Conservation (phyloP, 2,888 invertebrate species). For the Hydropsyche betteni region DNA sequence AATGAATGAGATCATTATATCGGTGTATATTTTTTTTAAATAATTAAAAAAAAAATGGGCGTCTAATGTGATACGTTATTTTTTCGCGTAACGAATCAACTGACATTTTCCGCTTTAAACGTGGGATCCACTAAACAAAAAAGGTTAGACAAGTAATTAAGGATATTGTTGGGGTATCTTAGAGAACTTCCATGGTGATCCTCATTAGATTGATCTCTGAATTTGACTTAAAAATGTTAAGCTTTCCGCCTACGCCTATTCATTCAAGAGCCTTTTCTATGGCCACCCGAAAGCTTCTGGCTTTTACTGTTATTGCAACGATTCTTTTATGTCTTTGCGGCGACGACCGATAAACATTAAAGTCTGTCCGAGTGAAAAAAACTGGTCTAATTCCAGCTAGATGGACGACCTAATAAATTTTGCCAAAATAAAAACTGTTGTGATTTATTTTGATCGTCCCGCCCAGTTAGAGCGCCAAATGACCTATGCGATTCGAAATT, state of each 20-base stretch:
- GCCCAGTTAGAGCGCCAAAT: background rate
- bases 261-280: background rate
- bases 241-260: background rate
- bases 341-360: background rate
- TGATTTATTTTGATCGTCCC: conserved; percentile 9
- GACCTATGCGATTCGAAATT: background rate
- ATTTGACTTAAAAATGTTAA: conserved; percentile 1
- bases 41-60: too few relatives aligned
- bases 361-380: background rate
- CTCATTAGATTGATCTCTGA: background rate
- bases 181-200: background rate
- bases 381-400: conserved; percentile 10
- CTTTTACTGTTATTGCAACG: conserved; percentile 19
- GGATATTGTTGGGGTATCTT: background rate
- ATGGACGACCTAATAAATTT: conserved; percentile 18
- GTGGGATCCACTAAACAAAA: background rate
- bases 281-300: conserved; percentile 23
- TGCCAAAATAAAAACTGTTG: conserved; percentile 8
- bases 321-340: conserved; percentile 6
- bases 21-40: too few relatives aligned
- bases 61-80: too few relatives aligned
- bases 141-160: conserved; percentile 5
- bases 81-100: background rate
- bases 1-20: too few relatives aligned
- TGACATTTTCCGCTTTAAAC: background rate